A percentile compares a stretch with the other conserved stretches of the same genome.
Conservation (phyloP, 2,888 invertebrate genomes). For the Nasonovia ribisnigri region DNA sequence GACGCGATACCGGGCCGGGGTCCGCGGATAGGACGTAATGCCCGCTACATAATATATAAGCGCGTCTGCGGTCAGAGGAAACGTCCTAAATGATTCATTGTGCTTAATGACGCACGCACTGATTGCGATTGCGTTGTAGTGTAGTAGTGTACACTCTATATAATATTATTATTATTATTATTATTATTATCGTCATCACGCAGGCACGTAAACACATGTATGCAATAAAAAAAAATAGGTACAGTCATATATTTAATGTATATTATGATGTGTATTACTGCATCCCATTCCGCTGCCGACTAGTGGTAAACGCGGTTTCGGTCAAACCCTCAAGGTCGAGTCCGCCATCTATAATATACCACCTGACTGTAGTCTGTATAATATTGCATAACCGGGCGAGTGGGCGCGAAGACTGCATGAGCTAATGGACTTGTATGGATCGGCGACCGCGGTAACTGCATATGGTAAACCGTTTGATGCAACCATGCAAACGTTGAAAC, state of each 20-base stretch:
- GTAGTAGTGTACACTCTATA: not conserved
- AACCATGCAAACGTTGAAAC: not conserved
- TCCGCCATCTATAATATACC: not conserved
- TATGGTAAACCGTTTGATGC: not conserved
- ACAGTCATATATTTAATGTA: not conserved
- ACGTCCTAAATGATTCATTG: constrained; percentile 35
- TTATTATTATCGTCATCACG: not conserved
- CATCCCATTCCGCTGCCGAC: not conserved
- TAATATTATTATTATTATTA: not conserved
- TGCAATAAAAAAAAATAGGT: too few relatives aligned
- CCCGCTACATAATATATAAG: not conserved
- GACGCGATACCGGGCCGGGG: not conserved
- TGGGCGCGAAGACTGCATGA: not conserved
- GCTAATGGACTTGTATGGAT: not conserved
- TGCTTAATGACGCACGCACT: not conserved
- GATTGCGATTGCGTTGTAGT: not conserved
- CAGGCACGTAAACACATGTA: not conserved
- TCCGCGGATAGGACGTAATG: not conserved
- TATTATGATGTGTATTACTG: not conserved
- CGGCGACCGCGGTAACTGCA: not conserved
- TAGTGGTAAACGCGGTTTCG: constrained; percentile 21
- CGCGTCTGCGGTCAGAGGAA: not conserved
- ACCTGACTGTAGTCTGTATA: not conserved
- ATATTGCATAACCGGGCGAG: constrained; percentile 1
- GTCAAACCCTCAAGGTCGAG: not conserved